Conservation (phyloP, 1,140 invertebrate species). For the Drepana arcuata region DNA sequence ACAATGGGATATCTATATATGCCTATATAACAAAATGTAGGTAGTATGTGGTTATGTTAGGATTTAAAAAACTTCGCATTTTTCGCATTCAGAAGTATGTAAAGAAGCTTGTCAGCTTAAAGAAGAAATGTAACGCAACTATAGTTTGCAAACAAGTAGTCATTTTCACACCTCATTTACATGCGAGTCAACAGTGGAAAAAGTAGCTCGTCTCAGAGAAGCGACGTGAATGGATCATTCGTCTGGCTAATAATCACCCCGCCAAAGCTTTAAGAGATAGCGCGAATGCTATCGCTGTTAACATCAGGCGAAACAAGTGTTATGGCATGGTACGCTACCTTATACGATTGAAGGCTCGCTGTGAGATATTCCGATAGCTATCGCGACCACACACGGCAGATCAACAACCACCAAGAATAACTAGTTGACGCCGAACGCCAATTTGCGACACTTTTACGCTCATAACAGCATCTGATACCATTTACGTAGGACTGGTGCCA, state of each 20-base stretch:
- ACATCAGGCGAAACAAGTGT: slow-evolving; percentile 48
- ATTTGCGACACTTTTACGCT: slow-evolving; percentile 36
- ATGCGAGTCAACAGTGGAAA: too few relatives aligned
- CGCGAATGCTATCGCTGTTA: slow-evolving; percentile 25
- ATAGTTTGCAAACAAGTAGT: too few relatives aligned
- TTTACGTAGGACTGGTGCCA: slow-evolving; percentile 18
- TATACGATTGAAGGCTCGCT: slow-evolving; percentile 37
- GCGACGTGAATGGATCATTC: slow-evolving; percentile 19
- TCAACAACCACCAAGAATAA: slow-evolving; percentile 22
- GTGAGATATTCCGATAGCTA: slow-evolving; percentile 42
- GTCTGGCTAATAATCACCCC: slow-evolving; percentile 30
- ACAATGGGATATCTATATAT: too few relatives aligned
- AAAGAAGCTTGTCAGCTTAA: too few relatives aligned
- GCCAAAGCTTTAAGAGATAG: slow-evolving; percentile 27
- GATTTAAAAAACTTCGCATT: too few relatives aligned
- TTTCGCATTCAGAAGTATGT: too few relatives aligned
- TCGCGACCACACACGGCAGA: slow-evolving; percentile 42
- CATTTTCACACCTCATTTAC: too few relatives aligned
- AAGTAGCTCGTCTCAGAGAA: too few relatives aligned
- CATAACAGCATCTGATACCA: slow-evolving; percentile 32
- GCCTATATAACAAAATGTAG: too few relatives aligned
- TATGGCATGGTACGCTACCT: slow-evolving; percentile 42
- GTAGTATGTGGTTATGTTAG: too few relatives aligned
- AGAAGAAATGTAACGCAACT: too few relatives aligned
- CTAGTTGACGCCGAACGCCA: slow-evolving; percentile 33